These are phyloP conservation scores for Troides aeacus DNA, from an alignment of 2,888 invertebrate genomes.

Conservation along the genomic window DNA sequence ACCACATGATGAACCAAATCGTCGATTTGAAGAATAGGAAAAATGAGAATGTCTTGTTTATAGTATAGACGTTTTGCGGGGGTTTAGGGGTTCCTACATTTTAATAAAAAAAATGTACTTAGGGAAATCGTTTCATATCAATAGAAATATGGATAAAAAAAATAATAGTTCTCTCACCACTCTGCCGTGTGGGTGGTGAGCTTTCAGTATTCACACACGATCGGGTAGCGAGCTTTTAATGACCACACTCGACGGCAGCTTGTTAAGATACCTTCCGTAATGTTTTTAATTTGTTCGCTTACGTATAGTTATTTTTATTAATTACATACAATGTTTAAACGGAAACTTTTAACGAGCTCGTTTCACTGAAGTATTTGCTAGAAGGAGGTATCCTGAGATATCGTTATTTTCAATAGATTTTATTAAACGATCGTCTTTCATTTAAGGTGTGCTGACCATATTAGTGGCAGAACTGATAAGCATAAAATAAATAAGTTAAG, in stretches of 20 bases:
- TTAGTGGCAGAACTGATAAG: too few relatives aligned
- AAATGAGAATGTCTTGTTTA: too few relatives aligned
- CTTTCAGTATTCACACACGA: background rate
- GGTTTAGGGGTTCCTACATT: background rate
- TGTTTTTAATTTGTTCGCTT: constrained; percentile 34
- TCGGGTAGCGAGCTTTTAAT: constrained; percentile 5
- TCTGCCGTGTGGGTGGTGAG: background rate
- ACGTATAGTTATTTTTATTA: constrained; percentile 36
- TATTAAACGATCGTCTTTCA: background rate
- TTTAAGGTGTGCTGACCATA: background rate
- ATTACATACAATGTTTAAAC: constrained; percentile 30
- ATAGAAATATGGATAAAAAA: background rate
- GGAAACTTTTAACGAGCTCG: constrained; percentile 22
- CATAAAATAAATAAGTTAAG: too few relatives aligned
- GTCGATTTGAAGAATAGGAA: too few relatives aligned
- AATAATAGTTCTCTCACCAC: constrained; percentile 6
- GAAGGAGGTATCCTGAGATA: background rate
- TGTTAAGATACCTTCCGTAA: constrained; percentile 34
- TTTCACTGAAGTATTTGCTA: constrained; percentile 12
- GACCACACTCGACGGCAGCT: constrained; percentile 16
- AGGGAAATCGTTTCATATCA: background rate
- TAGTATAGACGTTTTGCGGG: too few relatives aligned
- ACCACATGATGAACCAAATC: too few relatives aligned
- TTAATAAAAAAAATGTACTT: background rate
- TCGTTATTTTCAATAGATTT: background rate